Conservation (phyloP, 2,113 vertebrate species). For the Delphinus delphis region DNA sequence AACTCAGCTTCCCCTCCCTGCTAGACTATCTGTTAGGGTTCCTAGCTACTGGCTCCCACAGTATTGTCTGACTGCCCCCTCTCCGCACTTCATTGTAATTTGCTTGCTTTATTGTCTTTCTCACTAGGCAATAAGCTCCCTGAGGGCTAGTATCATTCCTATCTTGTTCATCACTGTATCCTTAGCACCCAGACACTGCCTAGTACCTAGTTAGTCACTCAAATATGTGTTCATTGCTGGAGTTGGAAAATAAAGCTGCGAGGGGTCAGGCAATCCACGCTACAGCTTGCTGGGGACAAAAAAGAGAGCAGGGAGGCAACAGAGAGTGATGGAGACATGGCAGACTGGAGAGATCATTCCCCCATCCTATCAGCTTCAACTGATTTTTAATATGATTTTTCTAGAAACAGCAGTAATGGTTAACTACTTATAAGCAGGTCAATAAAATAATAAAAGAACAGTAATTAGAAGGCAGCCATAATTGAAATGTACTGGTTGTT, state of each 20-base stretch:
- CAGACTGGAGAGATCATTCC: not conserved
- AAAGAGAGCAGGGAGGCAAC: not conserved
- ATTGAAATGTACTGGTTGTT: not conserved
- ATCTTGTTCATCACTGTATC: not conserved
- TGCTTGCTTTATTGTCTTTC: not conserved
- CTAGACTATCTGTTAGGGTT: not conserved
- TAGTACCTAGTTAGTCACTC: not conserved
- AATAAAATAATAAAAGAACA: not conserved
- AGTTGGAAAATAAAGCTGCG: not conserved
- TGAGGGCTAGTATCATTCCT: not conserved
- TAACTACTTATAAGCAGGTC: not conserved
- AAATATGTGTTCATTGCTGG: not conserved
- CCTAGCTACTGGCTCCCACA: not conserved
- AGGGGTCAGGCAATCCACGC: not conserved
- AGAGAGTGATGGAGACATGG: not conserved
- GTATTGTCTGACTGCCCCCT: not conserved
- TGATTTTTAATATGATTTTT: not conserved
- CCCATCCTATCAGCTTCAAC: not conserved
- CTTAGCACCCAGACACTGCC: not conserved
- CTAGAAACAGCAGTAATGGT: not conserved
- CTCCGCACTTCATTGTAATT: not conserved
- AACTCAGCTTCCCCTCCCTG: not conserved
- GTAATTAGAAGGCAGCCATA: not conserved
- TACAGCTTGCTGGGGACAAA: not conserved
- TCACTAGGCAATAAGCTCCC: not conserved